phyloP scores from a whole-genome alignment of 1,140 invertebrate genomes.

The Anastrepha obliqua region DNA sequence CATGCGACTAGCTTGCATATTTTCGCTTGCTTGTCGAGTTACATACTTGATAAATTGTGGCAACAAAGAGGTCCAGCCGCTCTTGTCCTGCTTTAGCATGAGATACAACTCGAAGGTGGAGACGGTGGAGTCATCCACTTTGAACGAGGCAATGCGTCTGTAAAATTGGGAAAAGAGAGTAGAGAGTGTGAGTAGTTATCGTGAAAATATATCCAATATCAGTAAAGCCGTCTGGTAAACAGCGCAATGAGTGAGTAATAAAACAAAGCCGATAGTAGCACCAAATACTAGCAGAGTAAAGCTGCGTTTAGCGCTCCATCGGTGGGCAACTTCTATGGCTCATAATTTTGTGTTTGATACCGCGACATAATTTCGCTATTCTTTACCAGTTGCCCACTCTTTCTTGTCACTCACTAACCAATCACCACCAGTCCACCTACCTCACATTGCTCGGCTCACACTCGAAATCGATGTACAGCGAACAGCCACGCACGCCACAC shows the following conservation, averaged over 20 bases:
- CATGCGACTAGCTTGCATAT: too few relatives aligned
- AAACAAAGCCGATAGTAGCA: too few relatives aligned
- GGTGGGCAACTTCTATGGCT: too few relatives aligned
- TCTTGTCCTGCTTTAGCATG: constrained; percentile 87
- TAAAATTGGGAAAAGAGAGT: not conserved
- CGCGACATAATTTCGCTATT: too few relatives aligned
- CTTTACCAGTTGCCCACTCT: not conserved
- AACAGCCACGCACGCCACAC: constrained; percentile 86
- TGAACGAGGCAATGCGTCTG: constrained; percentile 79
- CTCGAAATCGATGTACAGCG: constrained; percentile 85
- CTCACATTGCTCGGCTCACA: constrained; percentile 78
- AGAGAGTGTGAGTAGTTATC: not conserved
- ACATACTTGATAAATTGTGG: constrained; percentile 91
- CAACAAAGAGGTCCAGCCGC: constrained; percentile 87
- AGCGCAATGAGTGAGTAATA: too few relatives aligned
- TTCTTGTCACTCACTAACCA: not conserved
- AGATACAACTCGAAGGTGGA: constrained; percentile 90
- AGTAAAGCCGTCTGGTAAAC: too few relatives aligned
- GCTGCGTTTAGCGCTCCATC: too few relatives aligned
- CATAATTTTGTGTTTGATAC: too few relatives aligned
- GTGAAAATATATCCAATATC: not conserved
- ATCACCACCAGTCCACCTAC: constrained; percentile 71
- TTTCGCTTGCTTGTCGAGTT: not conserved
- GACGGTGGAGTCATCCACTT: constrained; percentile 87
- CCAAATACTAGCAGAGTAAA: too few relatives aligned